Evolutionary conservation across 2,113 vertebrate genomes (phyloP), one percentile per base, ranked within the genome.

Genomic region (Ctenomys sociabilis): DNA sequence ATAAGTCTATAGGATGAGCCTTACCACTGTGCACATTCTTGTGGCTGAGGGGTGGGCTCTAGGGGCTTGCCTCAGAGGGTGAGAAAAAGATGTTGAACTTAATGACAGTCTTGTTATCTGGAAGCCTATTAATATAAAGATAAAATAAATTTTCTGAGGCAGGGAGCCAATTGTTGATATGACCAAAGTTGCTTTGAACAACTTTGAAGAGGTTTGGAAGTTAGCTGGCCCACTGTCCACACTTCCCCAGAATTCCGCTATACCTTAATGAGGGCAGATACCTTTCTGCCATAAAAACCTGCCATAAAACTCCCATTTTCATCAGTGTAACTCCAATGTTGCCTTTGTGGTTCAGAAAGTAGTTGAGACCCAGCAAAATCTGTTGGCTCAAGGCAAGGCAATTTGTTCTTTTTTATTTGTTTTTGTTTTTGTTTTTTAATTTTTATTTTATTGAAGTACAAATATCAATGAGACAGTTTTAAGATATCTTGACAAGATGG

Each of bases 171-270:
- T 1, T 77, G 2, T 80, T 32, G 49, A 43, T 95, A 66, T 77
- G 21, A 22, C 12, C 2, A n/a, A 49, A 95, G 12, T 22, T 59
- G 24, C 63, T 35, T 10, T 24, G 16, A 57, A 28, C 3, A 11
- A 7, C 45, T 52, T 88, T 0, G 1, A 0, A 0, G 12, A 78
- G 7, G 2, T 13, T 78, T 5, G 30, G 5, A 45, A 11, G 1
- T 14, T 22, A 90, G 35, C 21, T 59, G 13, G n/a, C 32, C 13
- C 5, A 83, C 28, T 12, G 5, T 26, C 3, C 21, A 30, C 19
- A 24, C 17, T 22, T 93, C 85, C 78, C 7, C 30, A 14, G 40
- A 78, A 43, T 52, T 37, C 11, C 66, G 1, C 1, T 26, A 11
- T 0, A 32, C 7, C 12, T 30, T 3, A 63, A 5, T 0, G 10